Conservation (phyloP, 2,113 vertebrate genomes). For the Oncorhynchus clarkii region DNA sequence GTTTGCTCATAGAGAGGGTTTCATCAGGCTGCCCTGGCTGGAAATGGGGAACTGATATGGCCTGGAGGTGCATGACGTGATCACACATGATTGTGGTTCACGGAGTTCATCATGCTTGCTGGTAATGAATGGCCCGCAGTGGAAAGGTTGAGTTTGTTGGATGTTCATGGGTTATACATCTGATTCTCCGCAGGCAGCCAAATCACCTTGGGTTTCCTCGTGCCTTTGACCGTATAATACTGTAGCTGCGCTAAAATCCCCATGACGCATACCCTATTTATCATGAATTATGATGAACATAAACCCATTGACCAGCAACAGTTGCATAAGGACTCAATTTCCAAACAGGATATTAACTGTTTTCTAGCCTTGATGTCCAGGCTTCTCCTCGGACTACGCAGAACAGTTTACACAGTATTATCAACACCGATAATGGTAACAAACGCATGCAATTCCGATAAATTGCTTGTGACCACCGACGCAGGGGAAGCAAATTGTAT, state of each 20-base stretch:
- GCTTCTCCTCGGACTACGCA: too few relatives aligned
- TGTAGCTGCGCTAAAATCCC: too few relatives aligned
- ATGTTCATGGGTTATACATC: slow-evolving; percentile 11
- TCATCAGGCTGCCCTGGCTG: slow-evolving; percentile 12
- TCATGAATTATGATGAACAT: slow-evolving; percentile 23
- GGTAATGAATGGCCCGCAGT: not conserved
- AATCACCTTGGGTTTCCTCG: slow-evolving; percentile 20
- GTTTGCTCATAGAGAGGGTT: slow-evolving; percentile 45
- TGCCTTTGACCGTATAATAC: too few relatives aligned
- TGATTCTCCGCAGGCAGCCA: slow-evolving; percentile 8
- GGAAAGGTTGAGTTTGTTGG: not conserved
- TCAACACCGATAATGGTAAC: too few relatives aligned
- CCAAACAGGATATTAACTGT: too few relatives aligned
- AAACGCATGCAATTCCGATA: too few relatives aligned
- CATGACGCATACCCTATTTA: slow-evolving; percentile 24
- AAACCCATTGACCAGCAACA: slow-evolving; percentile 33
- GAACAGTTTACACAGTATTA: too few relatives aligned
- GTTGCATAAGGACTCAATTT: too few relatives aligned
- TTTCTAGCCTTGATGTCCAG: too few relatives aligned
- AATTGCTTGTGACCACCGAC: not conserved
- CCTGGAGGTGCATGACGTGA: not conserved
- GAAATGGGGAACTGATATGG: not conserved
- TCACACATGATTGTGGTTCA: slow-evolving; percentile 35
- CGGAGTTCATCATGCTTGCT: slow-evolving; percentile 25
- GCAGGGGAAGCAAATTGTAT: not conserved